These are phyloP conservation scores for Hystrix brachyura DNA, from an alignment of 2,113 vertebrate species.

Conservation along the genomic window DNA sequence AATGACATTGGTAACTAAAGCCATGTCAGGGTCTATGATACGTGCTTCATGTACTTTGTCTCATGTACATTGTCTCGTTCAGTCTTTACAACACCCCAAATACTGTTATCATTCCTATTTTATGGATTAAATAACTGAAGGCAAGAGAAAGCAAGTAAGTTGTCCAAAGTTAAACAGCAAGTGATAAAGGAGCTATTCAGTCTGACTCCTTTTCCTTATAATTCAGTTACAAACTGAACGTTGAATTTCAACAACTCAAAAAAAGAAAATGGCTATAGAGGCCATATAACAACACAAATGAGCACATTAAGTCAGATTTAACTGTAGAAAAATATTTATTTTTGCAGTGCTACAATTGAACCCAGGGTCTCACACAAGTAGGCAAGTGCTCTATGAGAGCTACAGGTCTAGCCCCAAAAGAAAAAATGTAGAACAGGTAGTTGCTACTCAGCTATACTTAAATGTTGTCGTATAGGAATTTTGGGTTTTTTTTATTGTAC, in stretches of 20 bases:
- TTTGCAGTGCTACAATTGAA: neutral
- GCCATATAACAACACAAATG: conserved; percentile 35
- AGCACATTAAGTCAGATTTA: conserved; percentile 35
- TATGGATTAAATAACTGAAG: conserved; percentile 39
- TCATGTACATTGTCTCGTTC: neutral
- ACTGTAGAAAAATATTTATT: neutral
- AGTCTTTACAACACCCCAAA: conserved; percentile 49
- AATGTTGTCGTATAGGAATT: conserved; percentile 24
- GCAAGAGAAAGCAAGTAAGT: conserved; percentile 26
- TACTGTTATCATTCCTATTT: conserved; percentile 22
- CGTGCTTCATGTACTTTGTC: conserved; percentile 45
- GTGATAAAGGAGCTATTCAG: conserved; percentile 26
- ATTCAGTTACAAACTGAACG: conserved; percentile 54
- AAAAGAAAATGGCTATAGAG: conserved; percentile 38
- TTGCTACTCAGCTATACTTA: neutral
- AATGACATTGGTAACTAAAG: conserved; percentile 19
- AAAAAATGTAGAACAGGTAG: conserved; percentile 38
- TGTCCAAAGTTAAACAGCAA: conserved; percentile 21
- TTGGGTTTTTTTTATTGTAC: neutral
- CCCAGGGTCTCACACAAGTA: neutral
- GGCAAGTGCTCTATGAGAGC: neutral
- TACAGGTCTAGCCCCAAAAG: neutral
- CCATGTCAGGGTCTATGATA: neutral
- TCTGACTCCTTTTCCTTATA: conserved; percentile 43
- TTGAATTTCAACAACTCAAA: conserved; percentile 64